Conservation (phyloP, 2,888 invertebrate genomes). For the Cryptosula pallasiana region DNA sequence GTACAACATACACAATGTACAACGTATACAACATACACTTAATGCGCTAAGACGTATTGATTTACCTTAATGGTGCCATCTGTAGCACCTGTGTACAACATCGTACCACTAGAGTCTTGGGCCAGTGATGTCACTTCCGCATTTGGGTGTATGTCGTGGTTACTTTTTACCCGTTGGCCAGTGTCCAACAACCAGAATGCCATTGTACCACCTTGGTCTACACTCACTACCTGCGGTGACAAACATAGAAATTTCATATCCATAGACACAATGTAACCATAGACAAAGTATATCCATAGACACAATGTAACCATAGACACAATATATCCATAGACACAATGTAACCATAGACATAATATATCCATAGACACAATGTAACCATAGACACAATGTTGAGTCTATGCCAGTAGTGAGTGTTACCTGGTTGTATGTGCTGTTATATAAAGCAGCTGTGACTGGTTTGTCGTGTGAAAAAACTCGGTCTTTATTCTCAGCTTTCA, state of each 20-base stretch:
- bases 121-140: constrained; percentile 49
- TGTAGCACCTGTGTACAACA: constrained; percentile 48
- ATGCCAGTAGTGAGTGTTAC: constrained; percentile 35
- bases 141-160: constrained; percentile 45
- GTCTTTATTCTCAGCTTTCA: constrained; percentile 49
- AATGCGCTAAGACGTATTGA: too few species aligned
- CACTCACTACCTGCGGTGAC: constrained; percentile 44
- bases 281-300: too few species aligned
- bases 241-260: too few species aligned
- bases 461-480: constrained; percentile 51
- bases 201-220: constrained; percentile 48
- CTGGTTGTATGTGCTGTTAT: constrained; percentile 50
- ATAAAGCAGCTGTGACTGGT: constrained; percentile 46
- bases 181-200: constrained; percentile 53
- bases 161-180: constrained; percentile 53
- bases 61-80: constrained; percentile 53
- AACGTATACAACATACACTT: too few species aligned
- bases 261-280: too few species aligned
- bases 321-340: too few species aligned
- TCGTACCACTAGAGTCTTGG: constrained; percentile 46
- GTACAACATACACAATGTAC: too few species aligned
- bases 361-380: too few species aligned
- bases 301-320: too few species aligned
- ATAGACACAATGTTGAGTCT: too few species aligned
- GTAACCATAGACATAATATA: too few species aligned